Evolutionary conservation across 2,113 vertebrate genomes (phyloP), one percentile per base, ranked within the genome.

Genomic region (Onychostruthus taczanowskii): DNA sequence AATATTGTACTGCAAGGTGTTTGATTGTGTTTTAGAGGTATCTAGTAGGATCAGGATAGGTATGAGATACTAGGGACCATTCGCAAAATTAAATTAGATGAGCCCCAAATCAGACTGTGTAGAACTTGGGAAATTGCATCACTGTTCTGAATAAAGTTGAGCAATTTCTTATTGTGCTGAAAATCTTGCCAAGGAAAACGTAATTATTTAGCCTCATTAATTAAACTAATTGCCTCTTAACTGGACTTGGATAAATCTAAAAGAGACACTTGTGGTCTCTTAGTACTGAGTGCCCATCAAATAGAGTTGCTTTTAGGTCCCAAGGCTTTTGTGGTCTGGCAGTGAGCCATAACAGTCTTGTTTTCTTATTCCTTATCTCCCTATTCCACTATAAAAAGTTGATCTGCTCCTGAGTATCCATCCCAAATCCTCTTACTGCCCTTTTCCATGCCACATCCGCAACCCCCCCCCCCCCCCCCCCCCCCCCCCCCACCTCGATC

Each of bases 161-260:
- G 4, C 7, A n/a, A 68, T 81, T 86, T 92, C 63, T 94, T 50
- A 43, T 18, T 66, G 28, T 44, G 3, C 37, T 86, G 63, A 73
- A 96, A 91, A 69, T 14, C n/a, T 86, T 81, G 31, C 50, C 68
- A 93, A 52, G 20, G 31, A 92, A 81, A 9, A 81, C 11, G n/a
- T n/a, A 84, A 93, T 77, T 77, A 91, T 86, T 96, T 94, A 89
- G 72, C n/a, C 31, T 53, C 59, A 77, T 80, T 88, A 88, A 94
- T 94, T 95, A 89, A 84, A 27, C 55, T 84, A 74, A 87, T 72
- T 94, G 27, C 28, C 52, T 87, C 56, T 91, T 94, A 81, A 81
- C 80, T 78, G 73, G 56, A 87, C 84, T 58, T 74, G 23, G 61
- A 53, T 78, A 84, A 74, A 50, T 69, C n/a, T 94, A 46, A 69